Conservation (phyloP, 2,888 invertebrate species). For the Ichneumoninae sp. region DNA sequence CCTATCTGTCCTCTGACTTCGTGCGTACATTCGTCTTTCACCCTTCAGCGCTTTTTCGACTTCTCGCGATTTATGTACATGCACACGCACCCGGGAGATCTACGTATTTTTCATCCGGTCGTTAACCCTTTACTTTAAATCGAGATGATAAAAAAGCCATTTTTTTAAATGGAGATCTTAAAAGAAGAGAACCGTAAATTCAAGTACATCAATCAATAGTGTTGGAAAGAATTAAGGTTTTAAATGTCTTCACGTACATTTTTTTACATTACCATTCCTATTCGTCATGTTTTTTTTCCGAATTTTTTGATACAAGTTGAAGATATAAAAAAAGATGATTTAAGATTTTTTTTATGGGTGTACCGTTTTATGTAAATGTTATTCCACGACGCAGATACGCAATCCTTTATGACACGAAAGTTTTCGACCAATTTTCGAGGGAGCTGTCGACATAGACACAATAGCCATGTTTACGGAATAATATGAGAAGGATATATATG, state of each 20-base stretch:
- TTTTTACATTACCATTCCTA: too few species aligned
- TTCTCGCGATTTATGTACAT: slow-evolving; percentile 8
- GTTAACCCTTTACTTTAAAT: slow-evolving; percentile 2
- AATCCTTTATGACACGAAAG: neutral
- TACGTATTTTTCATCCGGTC: slow-evolving; percentile 11
- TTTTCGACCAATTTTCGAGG: slow-evolving; percentile 4
- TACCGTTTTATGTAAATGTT: neutral
- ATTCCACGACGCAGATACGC: neutral
- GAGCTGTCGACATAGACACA: neutral
- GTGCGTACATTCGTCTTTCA: slow-evolving; percentile 33
- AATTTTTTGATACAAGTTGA: too few species aligned
- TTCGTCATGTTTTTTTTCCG: too few species aligned
- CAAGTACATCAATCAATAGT: too few species aligned
- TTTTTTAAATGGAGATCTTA: neutral
- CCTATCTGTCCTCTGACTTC: slow-evolving; percentile 47
- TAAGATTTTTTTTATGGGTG: neutral
- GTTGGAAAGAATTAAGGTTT: too few species aligned
- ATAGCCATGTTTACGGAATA: slow-evolving; percentile 4
- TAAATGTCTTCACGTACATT: too few species aligned
- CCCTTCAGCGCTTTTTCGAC: slow-evolving; percentile 21
- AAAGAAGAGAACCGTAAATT: too few species aligned
- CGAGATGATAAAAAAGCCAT: neutral
- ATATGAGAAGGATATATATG: slow-evolving; percentile 1
- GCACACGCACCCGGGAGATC: slow-evolving; percentile 4
- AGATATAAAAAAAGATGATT: too few species aligned